Conservation (phyloP, 2,888 invertebrate species). For the Bugulina stolonifera region DNA sequence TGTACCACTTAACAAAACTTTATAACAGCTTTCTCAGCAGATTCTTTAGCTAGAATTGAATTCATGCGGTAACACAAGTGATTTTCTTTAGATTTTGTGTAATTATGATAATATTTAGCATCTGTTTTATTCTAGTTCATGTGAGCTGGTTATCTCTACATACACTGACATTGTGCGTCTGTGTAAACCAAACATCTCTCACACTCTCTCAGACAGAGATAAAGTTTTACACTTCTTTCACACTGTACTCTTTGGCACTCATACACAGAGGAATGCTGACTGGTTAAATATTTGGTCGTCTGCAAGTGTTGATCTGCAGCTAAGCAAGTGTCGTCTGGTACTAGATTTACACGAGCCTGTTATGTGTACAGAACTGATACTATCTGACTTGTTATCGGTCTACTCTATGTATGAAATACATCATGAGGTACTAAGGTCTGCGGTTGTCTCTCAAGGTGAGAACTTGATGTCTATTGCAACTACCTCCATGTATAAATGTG, state of each 20-base stretch:
- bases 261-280: too few species aligned
- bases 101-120: background rate
- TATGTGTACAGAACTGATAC: conserved; percentile 1
- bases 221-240: background rate
- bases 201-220: background rate
- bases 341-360: background rate
- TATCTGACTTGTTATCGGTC: background rate
- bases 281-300: background rate
- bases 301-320: conserved; percentile 3
- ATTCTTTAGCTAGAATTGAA: too few species aligned
- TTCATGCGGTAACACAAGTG: background rate
- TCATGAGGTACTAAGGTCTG: background rate
- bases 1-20: too few species aligned
- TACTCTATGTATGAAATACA: conserved; percentile 5
- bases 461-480: too few species aligned
- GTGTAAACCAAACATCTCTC: background rate
- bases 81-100: background rate
- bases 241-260: background rate
- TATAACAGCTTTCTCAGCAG: too few species aligned
- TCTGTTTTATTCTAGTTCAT: background rate
- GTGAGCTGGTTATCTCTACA: conserved; percentile 2
- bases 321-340: conserved; percentile 4
- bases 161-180: background rate
- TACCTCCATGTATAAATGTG: too few species aligned
- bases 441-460: too few species aligned